These are phyloP conservation scores for Nannoperca australis DNA, from an alignment of 2,797 vertebrate species.

Conservation along the genomic window DNA sequence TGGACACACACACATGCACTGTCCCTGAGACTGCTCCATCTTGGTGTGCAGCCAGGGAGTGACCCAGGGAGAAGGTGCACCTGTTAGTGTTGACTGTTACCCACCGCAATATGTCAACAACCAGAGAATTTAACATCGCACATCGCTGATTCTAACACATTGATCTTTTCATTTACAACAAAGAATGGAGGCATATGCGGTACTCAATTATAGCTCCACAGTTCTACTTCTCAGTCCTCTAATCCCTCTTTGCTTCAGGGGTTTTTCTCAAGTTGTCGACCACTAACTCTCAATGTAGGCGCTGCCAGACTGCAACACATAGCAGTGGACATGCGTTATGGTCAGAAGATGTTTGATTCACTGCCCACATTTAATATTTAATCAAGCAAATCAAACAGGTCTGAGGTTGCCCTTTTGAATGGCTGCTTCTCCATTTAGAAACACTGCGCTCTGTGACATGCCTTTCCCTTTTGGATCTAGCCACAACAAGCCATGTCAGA, in stretches of 20 bases:
- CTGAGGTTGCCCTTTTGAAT: conserved; percentile 9
- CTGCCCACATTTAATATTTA: conserved; percentile 1
- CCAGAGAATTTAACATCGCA: conserved; percentile 49
- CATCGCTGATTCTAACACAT: conserved; percentile 42
- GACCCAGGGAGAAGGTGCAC: conserved; percentile 77
- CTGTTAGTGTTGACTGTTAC: conserved; percentile 77
- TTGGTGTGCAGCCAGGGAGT: conserved; percentile 71
- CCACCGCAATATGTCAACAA: conserved; percentile 72
- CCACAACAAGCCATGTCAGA: not conserved
- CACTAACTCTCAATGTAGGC: conserved; percentile 27
- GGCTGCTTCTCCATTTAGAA: not conserved
- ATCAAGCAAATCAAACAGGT: conserved; percentile 21
- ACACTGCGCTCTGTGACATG: not conserved
- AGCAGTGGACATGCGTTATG: not conserved
- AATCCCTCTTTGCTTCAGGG: conserved; percentile 42
- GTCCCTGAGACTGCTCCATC: conserved; percentile 53
- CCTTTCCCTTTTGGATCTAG: not conserved
- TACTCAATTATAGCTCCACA: conserved; percentile 36
- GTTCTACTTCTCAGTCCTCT: conserved; percentile 16
- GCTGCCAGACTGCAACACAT: conserved; percentile 13
- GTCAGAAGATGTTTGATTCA: conserved; percentile 8
- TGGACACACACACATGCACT: conserved; percentile 38
- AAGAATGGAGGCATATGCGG: conserved; percentile 33
- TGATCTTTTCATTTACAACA: conserved; percentile 60
- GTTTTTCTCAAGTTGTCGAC: conserved; percentile 46